Base-by-base conservation (phyloP, 1,140 invertebrate species). In the Megalonaias nervosa region DNA sequence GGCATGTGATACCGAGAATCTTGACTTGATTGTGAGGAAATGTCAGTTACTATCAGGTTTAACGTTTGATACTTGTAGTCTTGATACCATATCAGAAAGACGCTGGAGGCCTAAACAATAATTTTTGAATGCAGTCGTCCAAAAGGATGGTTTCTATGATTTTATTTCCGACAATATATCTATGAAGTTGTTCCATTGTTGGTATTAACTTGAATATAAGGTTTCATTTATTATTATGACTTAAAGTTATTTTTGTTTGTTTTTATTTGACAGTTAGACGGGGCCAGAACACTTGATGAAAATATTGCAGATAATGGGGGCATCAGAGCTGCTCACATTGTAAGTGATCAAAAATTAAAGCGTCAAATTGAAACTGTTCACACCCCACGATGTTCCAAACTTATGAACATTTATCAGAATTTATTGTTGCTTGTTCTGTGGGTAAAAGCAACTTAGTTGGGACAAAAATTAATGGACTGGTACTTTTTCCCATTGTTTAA, bases 301-400 rank as follows among this genome's bases (percentile, higher is more conserved):
- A 98, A 98, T 86, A 97, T 98, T 74, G 97, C 97, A 1, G 97
- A 98, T 86, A 98, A 98, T 91, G 97, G 97, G 11, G 97, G 97
- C 0, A 90, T 98, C 0, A 96, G 97, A 87, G 96, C 96, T 1
- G 96, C 97, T 0, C 97, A 95, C 89, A 94, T 97, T 71, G 90
- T 91, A 85, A 85, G 88, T 87, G 59, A 14, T 64, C 21, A 38
- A 38, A 55, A 60, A 19, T 12, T 64, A 23, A 12, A 38, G 15
- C 3, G 2, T 62, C 13, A 62, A 9, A n/a, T 19, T 17, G 21
- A 17, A 1, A 19, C 17, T 61, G 1, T 61, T 19, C 0, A 5
- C 6, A 62, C 5, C 19, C 21, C 13, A 62, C 60, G 3, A 6
- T 62, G 21, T 19, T 6, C 21, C 19, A 62, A 62, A 62, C 21